Evolutionary conservation across 2,888 invertebrate species (phyloP), one percentile per base, ranked within the genome.

Genomic region (Ochlodes sylvanus): DNA sequence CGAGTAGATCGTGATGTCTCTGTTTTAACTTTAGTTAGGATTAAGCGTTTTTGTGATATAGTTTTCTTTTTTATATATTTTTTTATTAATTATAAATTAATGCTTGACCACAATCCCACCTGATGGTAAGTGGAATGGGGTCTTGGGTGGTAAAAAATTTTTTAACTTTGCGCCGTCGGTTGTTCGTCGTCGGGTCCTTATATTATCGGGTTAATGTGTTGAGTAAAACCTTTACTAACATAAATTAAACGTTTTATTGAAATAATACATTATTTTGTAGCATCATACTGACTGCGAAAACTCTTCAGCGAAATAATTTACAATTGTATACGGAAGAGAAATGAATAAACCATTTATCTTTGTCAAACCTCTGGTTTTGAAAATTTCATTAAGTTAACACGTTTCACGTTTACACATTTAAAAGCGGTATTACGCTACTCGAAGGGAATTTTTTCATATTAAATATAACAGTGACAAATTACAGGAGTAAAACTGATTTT

Each of bases 331-430:
- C 14, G 58, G 58, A 34, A 58, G 58, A 44, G 58, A 58, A 58
- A 58, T 58, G 58, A 58, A 58, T 58, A 58, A 44, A 58, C 58
- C 58, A 58, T 58, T 58, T 58, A 44, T 58, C 58, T 44, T 41
- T 27, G 58, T 58, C 58, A 58, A 58, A 44, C 42, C 44, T 21
- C 21, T 19, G 58, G 58, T 58, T 58, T 42, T 58, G 58, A 58
- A 58, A 58, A 58, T 58, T 58, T 58, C 58, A 44, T 58, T 58
- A 42, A 58, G 42, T 44, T 41, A 58, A 58, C 58, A 58, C 42
- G 27, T 58, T 58, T 27, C 42, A 42, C n/a, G 58, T 58, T 60
- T 47, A 32, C 12, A 10, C 15, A 47, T 27, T 61, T 61, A 15
- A 15, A 61, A 61, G 17, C 34, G 32, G 32, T n/a, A 32, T 54